Evolutionary conservation across 1,140 invertebrate species (phyloP), one percentile per base, ranked within the genome.

Genomic region (Drosophila nigrodunni): DNA sequence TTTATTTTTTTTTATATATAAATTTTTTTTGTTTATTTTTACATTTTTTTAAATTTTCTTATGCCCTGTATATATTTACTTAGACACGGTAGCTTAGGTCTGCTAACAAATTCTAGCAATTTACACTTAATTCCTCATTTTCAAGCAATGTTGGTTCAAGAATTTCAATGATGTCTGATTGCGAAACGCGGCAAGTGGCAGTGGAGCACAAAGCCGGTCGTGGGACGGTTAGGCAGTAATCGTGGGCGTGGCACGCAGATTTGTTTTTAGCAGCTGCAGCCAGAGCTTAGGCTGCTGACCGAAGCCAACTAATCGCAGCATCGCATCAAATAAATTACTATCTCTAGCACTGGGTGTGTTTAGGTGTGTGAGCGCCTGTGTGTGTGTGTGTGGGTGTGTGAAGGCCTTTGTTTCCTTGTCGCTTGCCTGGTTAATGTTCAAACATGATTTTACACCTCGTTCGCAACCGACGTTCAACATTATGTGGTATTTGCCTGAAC

Each of bases 241-340:
- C 25, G 25, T 30, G 25, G 39, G 59, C 41, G 59, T 64, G 59
- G 55, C 21, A 25, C 30, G 39, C 43, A 41, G 13, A 64, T 71
- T 55, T 55, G 41, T 46, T 62, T 55, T 30, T 5, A 30, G 25
- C 39, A 37, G 41, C n/a, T 9, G 49, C 46, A 65, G 68, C 54
- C 3, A 8, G 21, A 11, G 58, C 13, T 35, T 9, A 47, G 41
- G 7, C 41, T 44, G 49, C 59, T 66, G 69, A 57, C 69, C 69
- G 49, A 52, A 43, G 11, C 49, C 74, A 81, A 86, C 78, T 86
- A 83, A 83, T 83, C 78, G 77, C 41, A 66, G 74, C 46, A 55
- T 47, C 30, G 70, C 70, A 66, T 70, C 80, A 83, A 80, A 82
- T 82, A 87, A 82, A 87, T 86, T 87, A 77, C 71, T 76, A 41